These are phyloP conservation scores for Calliopum simillimum DNA, from an alignment of 2,888 invertebrate genomes.

Conservation along the genomic window DNA sequence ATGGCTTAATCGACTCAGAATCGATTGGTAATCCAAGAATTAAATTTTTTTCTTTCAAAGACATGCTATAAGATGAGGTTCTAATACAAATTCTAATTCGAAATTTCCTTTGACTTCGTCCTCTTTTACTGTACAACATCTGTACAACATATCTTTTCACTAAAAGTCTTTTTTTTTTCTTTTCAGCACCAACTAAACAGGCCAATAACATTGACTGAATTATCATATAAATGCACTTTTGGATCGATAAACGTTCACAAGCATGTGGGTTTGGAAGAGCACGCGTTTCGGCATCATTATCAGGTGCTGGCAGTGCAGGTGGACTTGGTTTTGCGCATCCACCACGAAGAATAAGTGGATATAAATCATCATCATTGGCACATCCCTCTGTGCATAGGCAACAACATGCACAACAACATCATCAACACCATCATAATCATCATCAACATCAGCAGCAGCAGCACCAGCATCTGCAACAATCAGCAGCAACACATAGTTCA, in stretches of 20 bases:
- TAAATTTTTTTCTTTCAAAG: no score
- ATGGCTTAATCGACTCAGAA: no score
- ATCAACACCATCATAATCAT: slow-evolving; percentile 46
- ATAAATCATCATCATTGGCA: slow-evolving; percentile 66
- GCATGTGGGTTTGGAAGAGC: slow-evolving; percentile 80
- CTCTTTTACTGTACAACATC: no score
- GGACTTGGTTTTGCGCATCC: slow-evolving; percentile 68
- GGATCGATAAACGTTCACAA: slow-evolving; percentile 87
- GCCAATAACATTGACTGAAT: no score
- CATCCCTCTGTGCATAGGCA: slow-evolving; percentile 61
- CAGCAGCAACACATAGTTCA: slow-evolving; percentile 42
- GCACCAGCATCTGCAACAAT: slow-evolving; percentile 49
- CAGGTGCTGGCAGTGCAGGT: slow-evolving; percentile 72
- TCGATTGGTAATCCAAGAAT: no score
- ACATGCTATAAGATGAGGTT: no score
- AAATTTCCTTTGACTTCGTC: no score
- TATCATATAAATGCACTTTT: slow-evolving; percentile 78
- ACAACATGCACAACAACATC: slow-evolving; percentile 72
- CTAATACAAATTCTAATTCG: no score
- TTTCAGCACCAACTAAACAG: no score
- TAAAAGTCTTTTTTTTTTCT: no score
- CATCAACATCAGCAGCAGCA: slow-evolving; percentile 50
- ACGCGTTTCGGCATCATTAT: slow-evolving; percentile 76
- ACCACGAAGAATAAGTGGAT: slow-evolving; percentile 66
- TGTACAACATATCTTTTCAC: no score